A percentile compares a stretch with the other conserved stretches of the same genome.
phyloP scores from a whole-genome alignment of 1,140 invertebrate genomes.

The Anastatus disparis region DNA sequence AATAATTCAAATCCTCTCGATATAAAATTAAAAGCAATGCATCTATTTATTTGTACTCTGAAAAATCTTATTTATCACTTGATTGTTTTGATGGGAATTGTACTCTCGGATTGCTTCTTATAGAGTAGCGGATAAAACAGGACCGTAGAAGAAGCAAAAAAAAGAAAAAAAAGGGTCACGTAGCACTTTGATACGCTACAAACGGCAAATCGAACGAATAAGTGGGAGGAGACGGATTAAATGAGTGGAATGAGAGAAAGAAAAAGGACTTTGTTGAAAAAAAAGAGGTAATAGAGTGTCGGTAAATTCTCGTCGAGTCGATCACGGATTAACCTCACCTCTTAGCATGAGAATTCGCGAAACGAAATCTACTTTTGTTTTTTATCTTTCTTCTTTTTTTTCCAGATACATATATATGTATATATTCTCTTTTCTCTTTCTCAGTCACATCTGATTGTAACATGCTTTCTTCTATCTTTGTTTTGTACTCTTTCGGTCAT shows the following conservation, averaged over 20 bases:
- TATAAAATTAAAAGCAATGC: no score
- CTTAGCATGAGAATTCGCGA: conserved; percentile 22
- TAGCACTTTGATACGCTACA: conserved; percentile 36
- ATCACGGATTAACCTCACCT: conserved; percentile 41
- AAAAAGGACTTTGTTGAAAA: conserved; percentile 10
- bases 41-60: no score
- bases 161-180: conserved; percentile 35
- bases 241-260: conserved; percentile 7
- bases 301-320: conserved; percentile 38
- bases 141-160: background rate
- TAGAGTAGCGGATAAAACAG: no score
- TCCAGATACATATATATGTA: no score
- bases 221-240: conserved; percentile 12
- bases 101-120: conserved; percentile 1
- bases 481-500: no score
- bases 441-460: background rate
- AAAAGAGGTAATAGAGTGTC: conserved; percentile 43
- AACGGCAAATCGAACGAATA: conserved; percentile 31
- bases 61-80: conserved; percentile 36
- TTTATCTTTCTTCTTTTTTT: conserved; percentile 16
- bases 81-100: conserved; percentile 38
- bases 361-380: conserved; percentile 5
- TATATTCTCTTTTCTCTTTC: background rate
- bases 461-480: background rate
- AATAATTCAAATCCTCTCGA: background rate